Conservation (phyloP, 2,888 invertebrate genomes). For the Aphidoletes aphidimyza region DNA sequence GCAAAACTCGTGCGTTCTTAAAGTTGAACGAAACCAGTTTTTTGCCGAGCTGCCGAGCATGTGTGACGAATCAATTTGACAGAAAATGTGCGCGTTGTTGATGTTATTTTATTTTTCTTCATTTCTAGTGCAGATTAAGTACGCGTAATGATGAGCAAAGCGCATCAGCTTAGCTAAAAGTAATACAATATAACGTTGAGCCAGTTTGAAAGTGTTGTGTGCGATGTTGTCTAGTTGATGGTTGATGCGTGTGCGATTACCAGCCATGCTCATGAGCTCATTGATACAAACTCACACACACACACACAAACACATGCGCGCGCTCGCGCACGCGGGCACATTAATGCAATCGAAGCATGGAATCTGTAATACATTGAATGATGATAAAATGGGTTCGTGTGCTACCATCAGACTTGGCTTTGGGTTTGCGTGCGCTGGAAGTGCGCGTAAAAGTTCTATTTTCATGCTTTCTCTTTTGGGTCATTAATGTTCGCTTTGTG, state of each 20-base stretch:
- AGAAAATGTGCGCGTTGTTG: neutral
- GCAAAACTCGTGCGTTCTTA: too few relatives aligned
- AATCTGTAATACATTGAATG: constrained; percentile 5
- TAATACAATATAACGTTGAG: too few relatives aligned
- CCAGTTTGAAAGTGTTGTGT: neutral
- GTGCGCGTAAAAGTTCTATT: constrained; percentile 31
- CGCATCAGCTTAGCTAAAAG: neutral
- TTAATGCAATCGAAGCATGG: constrained; percentile 40
- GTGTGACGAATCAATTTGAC: constrained; percentile 18
- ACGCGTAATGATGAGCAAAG: neutral
- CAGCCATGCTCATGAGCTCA: too few relatives aligned
- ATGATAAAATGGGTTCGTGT: neutral
- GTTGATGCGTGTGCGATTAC: too few relatives aligned
- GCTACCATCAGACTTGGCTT: neutral
- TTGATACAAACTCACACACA: too few relatives aligned
- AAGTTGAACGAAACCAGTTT: too few relatives aligned
- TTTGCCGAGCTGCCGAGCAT: neutral
- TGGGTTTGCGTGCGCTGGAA: constrained; percentile 1
- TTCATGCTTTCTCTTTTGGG: constrained; percentile 36
- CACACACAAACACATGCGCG: too few relatives aligned
- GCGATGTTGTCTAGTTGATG: too few relatives aligned
- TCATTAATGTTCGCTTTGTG: constrained; percentile 2
- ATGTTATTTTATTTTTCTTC: neutral
- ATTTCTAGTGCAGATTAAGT: constrained; percentile 18
- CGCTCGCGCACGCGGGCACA: neutral